Base-by-base conservation (phyloP, 2,888 invertebrate genomes). In the Dynastes grantii region DNA sequence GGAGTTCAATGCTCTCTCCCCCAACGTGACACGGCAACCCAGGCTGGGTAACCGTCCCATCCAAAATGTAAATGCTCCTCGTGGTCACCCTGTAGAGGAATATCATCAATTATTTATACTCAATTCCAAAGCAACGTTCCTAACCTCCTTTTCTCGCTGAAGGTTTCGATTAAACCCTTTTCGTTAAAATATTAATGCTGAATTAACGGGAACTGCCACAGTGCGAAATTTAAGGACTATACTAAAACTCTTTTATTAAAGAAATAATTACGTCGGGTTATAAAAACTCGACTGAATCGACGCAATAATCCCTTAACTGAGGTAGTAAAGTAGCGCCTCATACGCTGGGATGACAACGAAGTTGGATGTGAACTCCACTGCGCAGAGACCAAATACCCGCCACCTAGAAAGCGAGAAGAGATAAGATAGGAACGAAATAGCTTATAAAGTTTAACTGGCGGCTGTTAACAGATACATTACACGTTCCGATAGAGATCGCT, bases 391-490 rank as follows among this genome's bases (percentile, higher is more conserved):
- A 37, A 37, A 45, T 6, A 8, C 6, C 45, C 45, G 1, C 55
- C 16, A 16, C 55, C 22, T 8, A 22, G 58, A 73, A 16, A 58
- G 58, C 73, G 45, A 22, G 16, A 22, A 40, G 37, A 73, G 73
- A 73, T 73, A 73, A 73, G 73, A 73, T 58, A 73, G 58, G 58
- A 37, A 73, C 22, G 58, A 73, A 71, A 73, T 58, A 58, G 73
- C 58, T 73, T 73, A 71, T 71, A 40, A 73, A 61, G 73, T 73
- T 73, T 71, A 71, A 73, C 58, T 73, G 55, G 73, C 58, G 58
- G 55, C 40, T 73, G 73, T 73, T 68, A 73, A 73, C 73, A 73
- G 40, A 73, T 73, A 73, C 73, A 73, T 73, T 73, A 73, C 55
- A 58, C 55, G 32, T 58, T 22, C 40, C 73, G 73, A 73, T 58